Evolutionary conservation across 2,113 vertebrate species (phyloP), one percentile per base, ranked within the genome.

Genomic region (Osmerus eperlanus): DNA sequence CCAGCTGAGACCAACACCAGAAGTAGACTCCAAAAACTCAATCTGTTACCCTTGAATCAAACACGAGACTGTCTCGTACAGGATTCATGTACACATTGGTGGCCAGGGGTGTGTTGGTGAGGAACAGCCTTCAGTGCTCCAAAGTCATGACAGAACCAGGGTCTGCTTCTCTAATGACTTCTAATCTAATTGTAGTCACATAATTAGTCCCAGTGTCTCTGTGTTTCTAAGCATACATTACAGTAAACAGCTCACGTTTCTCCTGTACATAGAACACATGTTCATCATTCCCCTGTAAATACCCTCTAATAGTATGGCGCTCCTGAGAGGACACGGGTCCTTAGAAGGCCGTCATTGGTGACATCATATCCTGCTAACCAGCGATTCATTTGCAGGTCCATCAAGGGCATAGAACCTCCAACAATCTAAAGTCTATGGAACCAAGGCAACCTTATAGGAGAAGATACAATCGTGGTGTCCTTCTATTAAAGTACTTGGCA

Each of bases 231-330:
- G 41, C 41, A 12, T 65, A 52, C 11, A 11, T 67, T 67, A 36
- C 55, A 73, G 71, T 81, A 71, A 84, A 41, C 53, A 5, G 64
- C 51, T 77, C 68, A 71, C 68, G 59, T 78, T 78, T 76, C 66
- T 77, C 70, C 75, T 75, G 69, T 76, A 41, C 18, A 18, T 25
- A 9, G 52, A 71, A 70, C 71, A 71, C 66, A 71, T 58, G 14
- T 70, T 56, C 56, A 28, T 79, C 23, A 21, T 59, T 80, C 54
- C 52, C 25, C 21, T 55, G 70, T 28, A 69, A 77, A 74, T 78
- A 60, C 73, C 69, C 16, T 13, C 28, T 65, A 63, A 71, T 7
- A 68, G 67, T 56, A 67, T 59, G 55, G 36, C 47, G 59, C 77
- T 78, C 66, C 75, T 28, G 47, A 56, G 70, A 19, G 51, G 19